These are phyloP conservation scores for Sesamia inferens DNA, from an alignment of 2,888 invertebrate genomes.

Conservation along the genomic window DNA sequence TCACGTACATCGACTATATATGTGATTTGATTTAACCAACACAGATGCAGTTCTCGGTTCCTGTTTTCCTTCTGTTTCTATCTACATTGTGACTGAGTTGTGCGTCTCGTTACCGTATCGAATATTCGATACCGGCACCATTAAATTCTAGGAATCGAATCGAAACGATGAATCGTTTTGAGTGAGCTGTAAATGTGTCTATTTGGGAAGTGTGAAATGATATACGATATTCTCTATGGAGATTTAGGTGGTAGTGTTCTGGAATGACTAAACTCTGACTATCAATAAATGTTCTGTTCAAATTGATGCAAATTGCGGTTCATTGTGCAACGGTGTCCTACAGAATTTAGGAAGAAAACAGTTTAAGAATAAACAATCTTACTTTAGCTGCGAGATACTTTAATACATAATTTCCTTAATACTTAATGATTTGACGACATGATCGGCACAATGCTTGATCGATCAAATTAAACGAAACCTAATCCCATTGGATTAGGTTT, in stretches of 20 bases:
- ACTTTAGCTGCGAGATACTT: background rate
- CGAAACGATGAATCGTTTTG: slow-evolving; percentile 58
- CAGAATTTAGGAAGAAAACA: background rate
- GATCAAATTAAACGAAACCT: too few relatives aligned
- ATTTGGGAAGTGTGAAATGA: slow-evolving; percentile 55
- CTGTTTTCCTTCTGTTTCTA: slow-evolving; percentile 14
- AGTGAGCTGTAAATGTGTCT: slow-evolving; percentile 56
- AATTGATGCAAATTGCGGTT: background rate
- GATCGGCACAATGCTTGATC: too few relatives aligned
- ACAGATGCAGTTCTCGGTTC: background rate
- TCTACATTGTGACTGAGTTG: slow-evolving; percentile 23
- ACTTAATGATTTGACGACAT: too few relatives aligned
- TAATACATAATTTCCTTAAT: too few relatives aligned
- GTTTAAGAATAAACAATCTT: background rate
- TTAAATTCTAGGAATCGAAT: slow-evolving; percentile 57
- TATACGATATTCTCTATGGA: slow-evolving; percentile 48
- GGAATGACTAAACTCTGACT: background rate
- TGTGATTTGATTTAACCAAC: background rate
- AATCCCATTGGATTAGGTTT: too few relatives aligned
- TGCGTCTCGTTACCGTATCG: slow-evolving; percentile 53
- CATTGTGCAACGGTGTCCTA: background rate
- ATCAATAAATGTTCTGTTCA: background rate
- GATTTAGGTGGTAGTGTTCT: slow-evolving; percentile 33
- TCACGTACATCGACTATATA: background rate
- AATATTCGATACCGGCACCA: slow-evolving; percentile 49